Conservation (phyloP, 2,113 vertebrate genomes). For the Thryonomys swinderianus region DNA sequence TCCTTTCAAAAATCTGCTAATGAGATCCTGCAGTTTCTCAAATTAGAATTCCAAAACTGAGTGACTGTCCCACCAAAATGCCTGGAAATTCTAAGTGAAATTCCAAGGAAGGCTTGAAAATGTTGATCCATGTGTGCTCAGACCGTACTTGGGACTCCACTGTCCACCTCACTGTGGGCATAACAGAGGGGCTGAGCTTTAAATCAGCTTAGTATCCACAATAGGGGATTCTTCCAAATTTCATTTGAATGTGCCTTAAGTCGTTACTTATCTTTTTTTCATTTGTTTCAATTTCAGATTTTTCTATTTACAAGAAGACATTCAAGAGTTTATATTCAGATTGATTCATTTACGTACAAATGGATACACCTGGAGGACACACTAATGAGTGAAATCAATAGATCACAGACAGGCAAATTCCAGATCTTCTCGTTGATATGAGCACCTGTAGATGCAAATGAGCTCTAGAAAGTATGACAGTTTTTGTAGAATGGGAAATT, state of each 20-base stretch:
- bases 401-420: no score
- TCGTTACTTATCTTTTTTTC: not conserved
- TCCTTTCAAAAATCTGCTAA: conserved; percentile 3
- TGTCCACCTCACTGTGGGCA: conserved; percentile 48
- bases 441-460: no score
- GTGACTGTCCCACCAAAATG: conserved; percentile 22
- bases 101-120: conserved; percentile 52
- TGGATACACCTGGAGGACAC: no score
- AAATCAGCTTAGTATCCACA: conserved; percentile 56
- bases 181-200: conserved; percentile 38
- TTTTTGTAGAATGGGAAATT: no score
- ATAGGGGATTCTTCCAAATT: conserved; percentile 19
- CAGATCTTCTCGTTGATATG: no score
- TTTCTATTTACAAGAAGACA: conserved; percentile 34
- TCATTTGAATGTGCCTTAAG: conserved; percentile 17
- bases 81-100: conserved; percentile 56
- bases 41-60: conserved; percentile 51
- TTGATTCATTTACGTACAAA: no score
- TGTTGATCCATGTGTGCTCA: conserved; percentile 35
- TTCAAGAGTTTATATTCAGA: not conserved
- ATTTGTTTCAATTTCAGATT: conserved; percentile 25
- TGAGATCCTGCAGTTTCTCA: conserved; percentile 41
- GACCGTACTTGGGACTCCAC: conserved; percentile 40
- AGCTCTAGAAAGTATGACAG: no score
- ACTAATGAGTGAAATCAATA: no score